Evolutionary conservation across 2,113 vertebrate species (phyloP).

Genomic region (Limnothrissa miodon): DNA sequence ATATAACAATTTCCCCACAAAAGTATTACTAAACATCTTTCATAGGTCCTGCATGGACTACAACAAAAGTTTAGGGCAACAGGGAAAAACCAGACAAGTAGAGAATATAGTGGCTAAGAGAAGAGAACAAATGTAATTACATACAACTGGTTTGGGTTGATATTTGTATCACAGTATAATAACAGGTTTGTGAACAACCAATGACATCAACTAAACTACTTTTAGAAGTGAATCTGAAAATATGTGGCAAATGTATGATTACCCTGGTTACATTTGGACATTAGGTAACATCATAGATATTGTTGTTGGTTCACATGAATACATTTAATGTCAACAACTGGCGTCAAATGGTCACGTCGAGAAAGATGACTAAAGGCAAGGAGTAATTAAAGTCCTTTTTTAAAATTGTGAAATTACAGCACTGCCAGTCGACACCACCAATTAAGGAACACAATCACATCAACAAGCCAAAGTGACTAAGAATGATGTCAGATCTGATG

Average conservation of each 20-base stretch:
- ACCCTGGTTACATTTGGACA: conserved; percentile 31
- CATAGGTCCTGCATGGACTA: not conserved
- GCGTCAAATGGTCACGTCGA: conserved; percentile 28
- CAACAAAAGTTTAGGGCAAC: not conserved
- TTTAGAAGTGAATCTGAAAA: not conserved
- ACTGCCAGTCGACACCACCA: conserved; percentile 24
- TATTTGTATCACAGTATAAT: not conserved
- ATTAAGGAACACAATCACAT: conserved; percentile 16
- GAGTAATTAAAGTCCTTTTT: conserved; percentile 40
- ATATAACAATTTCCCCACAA: too few relatives aligned
- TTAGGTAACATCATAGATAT: conserved; percentile 29
- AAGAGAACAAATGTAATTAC: not conserved
- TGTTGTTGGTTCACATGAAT: conserved; percentile 26
- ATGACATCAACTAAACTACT: not conserved
- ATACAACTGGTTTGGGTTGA: not conserved
- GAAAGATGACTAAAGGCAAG: conserved; percentile 36
- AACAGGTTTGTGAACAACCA: not conserved
- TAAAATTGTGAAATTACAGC: conserved; percentile 46
- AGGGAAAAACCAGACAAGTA: not conserved
- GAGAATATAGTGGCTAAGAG: not conserved
- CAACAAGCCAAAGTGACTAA: not conserved
- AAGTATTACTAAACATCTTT: too few relatives aligned
- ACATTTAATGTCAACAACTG: conserved; percentile 32
- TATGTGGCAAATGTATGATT: conserved; percentile 10
- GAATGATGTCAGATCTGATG: not conserved